Evolutionary conservation across 2,888 invertebrate genomes (phyloP).

Genomic region (Fragum sueziense): DNA sequence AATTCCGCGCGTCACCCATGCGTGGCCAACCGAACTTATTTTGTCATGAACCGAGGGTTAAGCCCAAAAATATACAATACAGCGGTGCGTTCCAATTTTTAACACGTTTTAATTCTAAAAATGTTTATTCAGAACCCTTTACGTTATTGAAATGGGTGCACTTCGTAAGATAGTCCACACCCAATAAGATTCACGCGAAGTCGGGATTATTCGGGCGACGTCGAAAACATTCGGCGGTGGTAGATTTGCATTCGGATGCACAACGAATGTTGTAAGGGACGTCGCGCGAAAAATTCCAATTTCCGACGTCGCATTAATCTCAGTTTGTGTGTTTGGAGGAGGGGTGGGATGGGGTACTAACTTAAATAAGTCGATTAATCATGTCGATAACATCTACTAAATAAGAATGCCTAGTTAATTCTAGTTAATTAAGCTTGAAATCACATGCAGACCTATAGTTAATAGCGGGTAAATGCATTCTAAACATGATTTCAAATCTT

Average conservation of each 20-base stretch:
- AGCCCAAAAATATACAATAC: constrained; percentile 12
- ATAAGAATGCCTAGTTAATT: too few relatives aligned
- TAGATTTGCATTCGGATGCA: not conserved
- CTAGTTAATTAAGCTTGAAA: too few relatives aligned
- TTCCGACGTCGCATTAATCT: not conserved
- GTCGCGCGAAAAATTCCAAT: not conserved
- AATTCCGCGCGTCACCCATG: not conserved
- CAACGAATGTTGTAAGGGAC: not conserved
- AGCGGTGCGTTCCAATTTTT: constrained; percentile 12
- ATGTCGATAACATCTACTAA: too few relatives aligned
- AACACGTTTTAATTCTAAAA: constrained; percentile 9
- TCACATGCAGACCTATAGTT: too few relatives aligned
- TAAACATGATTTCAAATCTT: too few relatives aligned
- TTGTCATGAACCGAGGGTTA: not conserved
- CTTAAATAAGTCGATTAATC: not conserved
- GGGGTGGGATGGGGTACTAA: not conserved
- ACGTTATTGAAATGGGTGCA: not conserved
- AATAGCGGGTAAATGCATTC: too few relatives aligned
- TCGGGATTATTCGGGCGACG: too few relatives aligned
- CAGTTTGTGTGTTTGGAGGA: not conserved
- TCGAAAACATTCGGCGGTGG: too few relatives aligned
- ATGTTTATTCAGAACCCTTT: not conserved
- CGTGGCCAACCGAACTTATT: not conserved
- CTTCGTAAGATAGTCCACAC: too few relatives aligned
- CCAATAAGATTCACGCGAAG: too few relatives aligned